Conservation (phyloP, 2,888 invertebrate species). For the Rapana venosa region DNA sequence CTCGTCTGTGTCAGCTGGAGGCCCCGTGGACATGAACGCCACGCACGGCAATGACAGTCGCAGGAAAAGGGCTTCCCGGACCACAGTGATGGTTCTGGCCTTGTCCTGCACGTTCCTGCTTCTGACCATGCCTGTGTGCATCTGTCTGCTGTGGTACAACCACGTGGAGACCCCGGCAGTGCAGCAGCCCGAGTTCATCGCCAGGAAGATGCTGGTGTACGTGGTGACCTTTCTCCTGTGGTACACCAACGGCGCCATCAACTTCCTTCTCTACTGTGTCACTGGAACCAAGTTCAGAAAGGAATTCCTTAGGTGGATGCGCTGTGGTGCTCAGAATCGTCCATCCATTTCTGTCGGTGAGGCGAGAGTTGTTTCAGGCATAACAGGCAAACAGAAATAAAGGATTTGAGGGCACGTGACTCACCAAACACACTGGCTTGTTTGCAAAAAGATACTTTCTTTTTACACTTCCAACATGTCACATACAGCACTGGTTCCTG, state of each 20-base stretch:
- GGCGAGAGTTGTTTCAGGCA: not conserved
- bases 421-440: no score
- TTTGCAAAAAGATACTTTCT: no score
- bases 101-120: not conserved
- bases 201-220: not conserved
- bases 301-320: not conserved
- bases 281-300: not conserved
- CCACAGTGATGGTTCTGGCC: not conserved
- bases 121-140: not conserved
- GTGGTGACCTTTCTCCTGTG: not conserved
- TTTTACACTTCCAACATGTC: no score
- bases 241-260: slow-evolving; percentile 5
- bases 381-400: not conserved
- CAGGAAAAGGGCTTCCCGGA: slow-evolving; percentile 1
- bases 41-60: not conserved
- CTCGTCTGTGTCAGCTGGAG: not conserved
- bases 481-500: no score
- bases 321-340: not conserved
- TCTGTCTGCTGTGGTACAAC: not conserved
- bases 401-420: not conserved
- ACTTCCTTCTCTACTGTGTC: not conserved
- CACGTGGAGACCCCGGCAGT: not conserved
- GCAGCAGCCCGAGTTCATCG: not conserved
- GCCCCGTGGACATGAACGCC: not conserved
- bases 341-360: not conserved